Conservation (phyloP, 2,888 invertebrate species). For the Ctenicera cuprea region DNA sequence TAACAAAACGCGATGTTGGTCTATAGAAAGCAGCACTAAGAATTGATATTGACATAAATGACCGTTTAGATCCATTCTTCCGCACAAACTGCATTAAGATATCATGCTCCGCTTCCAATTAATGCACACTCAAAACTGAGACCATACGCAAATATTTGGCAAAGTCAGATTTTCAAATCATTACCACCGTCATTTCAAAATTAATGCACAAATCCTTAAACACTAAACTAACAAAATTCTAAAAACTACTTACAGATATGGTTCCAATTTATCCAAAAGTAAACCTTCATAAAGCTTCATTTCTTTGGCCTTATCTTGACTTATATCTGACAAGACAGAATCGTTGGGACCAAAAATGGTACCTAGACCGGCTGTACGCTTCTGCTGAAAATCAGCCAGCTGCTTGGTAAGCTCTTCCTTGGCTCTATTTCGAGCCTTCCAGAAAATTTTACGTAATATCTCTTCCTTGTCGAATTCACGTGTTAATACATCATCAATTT, state of each 20-base stretch:
- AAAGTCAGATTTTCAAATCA: too few species aligned
- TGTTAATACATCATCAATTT: conserved; percentile 90
- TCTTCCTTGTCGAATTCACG: conserved; percentile 94
- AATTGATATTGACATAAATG: too few species aligned
- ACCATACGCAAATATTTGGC: too few species aligned
- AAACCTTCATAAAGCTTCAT: conserved; percentile 83
- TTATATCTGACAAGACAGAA: conserved; percentile 85
- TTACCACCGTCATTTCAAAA: too few species aligned
- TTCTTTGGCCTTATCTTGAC: conserved; percentile 87
- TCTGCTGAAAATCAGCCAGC: conserved; percentile 87
- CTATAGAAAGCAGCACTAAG: too few species aligned
- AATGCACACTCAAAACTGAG: too few species aligned
- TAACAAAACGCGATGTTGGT: too few species aligned
- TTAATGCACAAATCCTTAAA: too few species aligned
- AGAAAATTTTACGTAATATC: conserved; percentile 90
- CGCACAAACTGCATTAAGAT: too few species aligned
- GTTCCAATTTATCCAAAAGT: conserved; percentile 83
- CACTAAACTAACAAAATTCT: conserved; percentile 21
- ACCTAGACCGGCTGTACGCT: conserved; percentile 91
- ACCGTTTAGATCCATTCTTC: too few species aligned
- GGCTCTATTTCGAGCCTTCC: conserved; percentile 89
- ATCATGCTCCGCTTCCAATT: too few species aligned
- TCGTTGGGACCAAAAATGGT: conserved; percentile 93
- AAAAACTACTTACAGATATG: conserved; percentile 79
- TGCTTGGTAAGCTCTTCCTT: conserved; percentile 88